Percentiles rank a stretch among this genome's conserved stretches.
Evolutionary conservation across 2,888 invertebrate genomes (phyloP).

Genomic region (Eumacrocentrus americanus): DNA sequence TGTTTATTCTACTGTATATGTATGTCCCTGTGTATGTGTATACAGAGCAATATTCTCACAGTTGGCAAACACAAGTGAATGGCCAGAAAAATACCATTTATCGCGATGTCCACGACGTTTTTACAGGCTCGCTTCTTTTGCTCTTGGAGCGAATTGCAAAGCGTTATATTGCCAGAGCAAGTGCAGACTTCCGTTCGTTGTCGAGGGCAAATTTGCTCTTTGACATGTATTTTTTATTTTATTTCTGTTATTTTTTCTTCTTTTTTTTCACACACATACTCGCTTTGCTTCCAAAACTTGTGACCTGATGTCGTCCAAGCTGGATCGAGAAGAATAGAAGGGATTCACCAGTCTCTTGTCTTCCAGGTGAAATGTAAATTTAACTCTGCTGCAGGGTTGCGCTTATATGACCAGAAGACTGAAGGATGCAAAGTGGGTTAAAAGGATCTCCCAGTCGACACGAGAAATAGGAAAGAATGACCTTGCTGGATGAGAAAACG

Average conservation of each 20-base stretch:
- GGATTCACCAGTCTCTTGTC: too few relatives aligned
- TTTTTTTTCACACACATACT: too few relatives aligned
- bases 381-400: too few relatives aligned
- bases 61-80: constrained; percentile 23
- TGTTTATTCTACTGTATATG: neutral
- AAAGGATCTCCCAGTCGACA: constrained; percentile 24
- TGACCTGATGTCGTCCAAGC: too few relatives aligned
- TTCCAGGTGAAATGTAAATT: too few relatives aligned
- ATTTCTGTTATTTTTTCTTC: constrained; percentile 1
- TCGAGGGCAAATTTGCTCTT: constrained; percentile 6
- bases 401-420: too few relatives aligned
- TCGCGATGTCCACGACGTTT: constrained; percentile 26
- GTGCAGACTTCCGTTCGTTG: constrained; percentile 18
- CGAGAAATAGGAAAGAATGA: constrained; percentile 22
- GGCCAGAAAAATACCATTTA: constrained; percentile 28
- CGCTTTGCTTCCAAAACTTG: too few relatives aligned
- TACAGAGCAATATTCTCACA: neutral
- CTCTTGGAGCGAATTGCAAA: constrained; percentile 12
- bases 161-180: constrained; percentile 23
- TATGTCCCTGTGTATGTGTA: neutral
- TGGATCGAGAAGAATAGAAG: too few relatives aligned
- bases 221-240: constrained; percentile 3
- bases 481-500: constrained; percentile 20
- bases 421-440: constrained; percentile 29
- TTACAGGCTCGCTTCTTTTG: constrained; percentile 23